Conservation (phyloP, 2,888 invertebrate species). For the Agapostemon virescens region DNA sequence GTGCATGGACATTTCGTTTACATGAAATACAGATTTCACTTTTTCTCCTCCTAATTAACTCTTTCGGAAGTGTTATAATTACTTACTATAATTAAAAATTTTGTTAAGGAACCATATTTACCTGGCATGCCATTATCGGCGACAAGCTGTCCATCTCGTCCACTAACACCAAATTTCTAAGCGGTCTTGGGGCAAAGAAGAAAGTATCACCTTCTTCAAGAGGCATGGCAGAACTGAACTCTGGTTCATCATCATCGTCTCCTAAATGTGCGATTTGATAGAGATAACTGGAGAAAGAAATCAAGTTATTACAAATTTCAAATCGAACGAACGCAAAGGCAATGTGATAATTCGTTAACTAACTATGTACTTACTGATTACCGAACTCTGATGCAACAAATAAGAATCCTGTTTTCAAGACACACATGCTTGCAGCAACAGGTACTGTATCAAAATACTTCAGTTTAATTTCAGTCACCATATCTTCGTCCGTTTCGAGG, state of each 20-base stretch:
- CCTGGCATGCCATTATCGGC: conserved; percentile 91
- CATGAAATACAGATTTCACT: no score
- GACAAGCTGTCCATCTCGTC: conserved; percentile 98
- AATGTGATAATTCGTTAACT: not conserved
- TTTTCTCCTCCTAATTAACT: no score
- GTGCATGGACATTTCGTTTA: conserved; percentile 33
- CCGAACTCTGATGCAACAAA: conserved; percentile 99
- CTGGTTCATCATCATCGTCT: conserved; percentile 99
- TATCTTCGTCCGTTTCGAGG: conserved; percentile 97
- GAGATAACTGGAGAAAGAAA: conserved; percentile 86
- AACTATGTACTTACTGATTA: conserved; percentile 94
- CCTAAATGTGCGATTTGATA: conserved; percentile 99
- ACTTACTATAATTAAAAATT: no score
- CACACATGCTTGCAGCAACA: conserved; percentile 97
- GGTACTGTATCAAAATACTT: conserved; percentile 99
- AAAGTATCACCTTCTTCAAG: conserved; percentile 99
- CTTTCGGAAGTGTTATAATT: no score
- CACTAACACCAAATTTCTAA: conserved; percentile 96
- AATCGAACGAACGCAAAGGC: not conserved
- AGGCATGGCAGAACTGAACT: conserved; percentile 99
- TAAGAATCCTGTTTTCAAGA: conserved; percentile 98
- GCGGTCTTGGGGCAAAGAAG: conserved; percentile 96
- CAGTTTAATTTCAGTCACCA: conserved; percentile 98
- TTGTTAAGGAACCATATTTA: conserved; percentile 71
- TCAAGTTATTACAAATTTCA: not conserved